Percentiles rank a stretch among this genome's conserved stretches.
phyloP scores from a whole-genome alignment of 2,113 vertebrate genomes.

The Lathamus discolor region DNA sequence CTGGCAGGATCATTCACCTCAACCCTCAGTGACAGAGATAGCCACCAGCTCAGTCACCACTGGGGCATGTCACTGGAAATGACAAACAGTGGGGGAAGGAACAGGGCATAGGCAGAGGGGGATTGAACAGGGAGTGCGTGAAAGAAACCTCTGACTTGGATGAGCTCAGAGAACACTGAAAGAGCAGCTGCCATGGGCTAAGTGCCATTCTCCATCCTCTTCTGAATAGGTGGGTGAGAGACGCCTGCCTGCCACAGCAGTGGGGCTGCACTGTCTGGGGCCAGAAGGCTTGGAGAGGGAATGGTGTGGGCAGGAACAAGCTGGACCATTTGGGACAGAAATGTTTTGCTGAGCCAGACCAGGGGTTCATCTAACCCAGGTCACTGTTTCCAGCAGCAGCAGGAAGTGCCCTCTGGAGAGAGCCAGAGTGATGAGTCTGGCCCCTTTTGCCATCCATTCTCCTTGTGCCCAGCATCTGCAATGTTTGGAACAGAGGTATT shows the following conservation, averaged over 20 bases:
- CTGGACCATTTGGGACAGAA: neutral
- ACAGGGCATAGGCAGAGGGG: neutral
- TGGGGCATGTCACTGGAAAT: neutral
- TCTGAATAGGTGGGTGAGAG: neutral
- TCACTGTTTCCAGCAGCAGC: neutral
- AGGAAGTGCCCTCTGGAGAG: neutral
- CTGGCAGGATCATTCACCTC: neutral
- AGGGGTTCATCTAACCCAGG: neutral
- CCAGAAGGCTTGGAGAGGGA: neutral
- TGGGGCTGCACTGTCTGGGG: neutral
- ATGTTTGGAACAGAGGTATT: neutral
- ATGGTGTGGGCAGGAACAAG: neutral
- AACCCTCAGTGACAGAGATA: neutral
- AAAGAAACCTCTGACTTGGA: neutral
- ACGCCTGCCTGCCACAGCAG: neutral
- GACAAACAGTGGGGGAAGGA: neutral
- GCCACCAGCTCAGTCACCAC: neutral
- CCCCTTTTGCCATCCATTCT: neutral
- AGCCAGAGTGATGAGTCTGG: neutral
- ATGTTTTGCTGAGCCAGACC: neutral
- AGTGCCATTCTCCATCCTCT: neutral
- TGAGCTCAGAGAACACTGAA: neutral
- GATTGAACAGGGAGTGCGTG: rapidly evolving
- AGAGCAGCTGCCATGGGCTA: rapidly evolving
- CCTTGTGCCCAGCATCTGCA: neutral